Conservation (phyloP, 2,888 invertebrate species). For the Drosophila macrospina region DNA sequence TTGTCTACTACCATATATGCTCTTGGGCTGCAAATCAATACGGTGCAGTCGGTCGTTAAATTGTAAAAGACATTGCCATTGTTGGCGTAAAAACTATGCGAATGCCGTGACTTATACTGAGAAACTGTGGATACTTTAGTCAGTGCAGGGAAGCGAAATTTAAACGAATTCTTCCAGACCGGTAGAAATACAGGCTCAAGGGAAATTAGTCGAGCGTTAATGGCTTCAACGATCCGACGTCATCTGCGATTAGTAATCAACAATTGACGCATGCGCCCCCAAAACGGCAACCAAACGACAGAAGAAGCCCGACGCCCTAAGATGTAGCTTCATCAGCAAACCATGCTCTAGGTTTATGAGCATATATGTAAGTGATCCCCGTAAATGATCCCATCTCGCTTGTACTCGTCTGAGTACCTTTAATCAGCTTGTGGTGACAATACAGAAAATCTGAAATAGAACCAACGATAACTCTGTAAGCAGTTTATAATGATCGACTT, state of each 20-base stretch:
- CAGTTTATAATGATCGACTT: slow-evolving; percentile 73
- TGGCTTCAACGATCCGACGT: too few species aligned
- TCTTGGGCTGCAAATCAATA: slow-evolving; percentile 53
- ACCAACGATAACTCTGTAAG: slow-evolving; percentile 72
- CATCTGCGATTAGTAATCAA: slow-evolving; percentile 20
- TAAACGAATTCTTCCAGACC: slow-evolving; percentile 28
- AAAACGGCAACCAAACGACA: slow-evolving; percentile 31
- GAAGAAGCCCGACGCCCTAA: slow-evolving; percentile 45
- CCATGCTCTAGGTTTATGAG: slow-evolving; percentile 15
- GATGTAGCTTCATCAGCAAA: too few species aligned
- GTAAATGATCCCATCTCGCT: slow-evolving; percentile 23
- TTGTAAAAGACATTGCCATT: slow-evolving; percentile 83
- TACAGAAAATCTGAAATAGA: slow-evolving; percentile 31
- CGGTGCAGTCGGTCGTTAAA: slow-evolving; percentile 83
- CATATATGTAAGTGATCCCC: slow-evolving; percentile 51
- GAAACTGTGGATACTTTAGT: slow-evolving; percentile 63
- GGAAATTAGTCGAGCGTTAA: too few species aligned
- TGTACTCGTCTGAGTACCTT: slow-evolving; percentile 27
- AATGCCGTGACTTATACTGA: slow-evolving; percentile 30
- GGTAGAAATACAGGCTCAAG: slow-evolving; percentile 34
- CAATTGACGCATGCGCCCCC: slow-evolving; percentile 38
- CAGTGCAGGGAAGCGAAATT: slow-evolving; percentile 56
- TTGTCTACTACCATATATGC: slow-evolving; percentile 17
- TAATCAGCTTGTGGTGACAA: slow-evolving; percentile 63
- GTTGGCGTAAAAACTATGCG: slow-evolving; percentile 73